These are phyloP conservation scores for Vespertilio murinus DNA, from an alignment of 2,797 vertebrate genomes.

Conservation along the genomic window DNA sequence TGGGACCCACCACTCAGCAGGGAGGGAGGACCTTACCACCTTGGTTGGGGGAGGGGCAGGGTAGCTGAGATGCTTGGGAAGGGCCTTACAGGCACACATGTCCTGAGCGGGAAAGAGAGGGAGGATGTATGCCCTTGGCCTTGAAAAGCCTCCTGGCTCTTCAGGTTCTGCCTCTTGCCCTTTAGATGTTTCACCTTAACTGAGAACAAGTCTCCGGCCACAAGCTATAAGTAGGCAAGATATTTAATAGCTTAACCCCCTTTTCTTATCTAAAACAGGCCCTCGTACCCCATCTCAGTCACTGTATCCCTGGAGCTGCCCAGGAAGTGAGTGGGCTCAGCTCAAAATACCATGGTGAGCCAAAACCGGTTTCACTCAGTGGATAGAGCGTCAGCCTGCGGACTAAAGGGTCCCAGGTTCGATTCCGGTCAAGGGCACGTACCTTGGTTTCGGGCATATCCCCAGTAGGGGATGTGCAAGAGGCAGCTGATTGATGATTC, in stretches of 20 bases:
- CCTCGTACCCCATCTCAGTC: not conserved
- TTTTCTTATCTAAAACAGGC: conserved; percentile 6
- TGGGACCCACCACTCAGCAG: not conserved
- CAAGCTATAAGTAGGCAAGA: not conserved
- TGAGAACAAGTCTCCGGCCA: not conserved
- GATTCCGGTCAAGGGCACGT: too few relatives aligned
- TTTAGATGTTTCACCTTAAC: not conserved
- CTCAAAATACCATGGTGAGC: too few relatives aligned
- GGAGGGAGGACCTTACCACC: not conserved
- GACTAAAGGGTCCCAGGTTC: too few relatives aligned
- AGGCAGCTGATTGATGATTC: too few relatives aligned
- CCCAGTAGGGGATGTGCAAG: too few relatives aligned
- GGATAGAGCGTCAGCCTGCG: too few relatives aligned
- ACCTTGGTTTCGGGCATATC: too few relatives aligned
- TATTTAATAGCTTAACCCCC: not conserved
- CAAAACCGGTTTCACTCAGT: too few relatives aligned
- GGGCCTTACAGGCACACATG: rapidly evolving
- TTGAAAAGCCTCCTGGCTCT: not conserved
- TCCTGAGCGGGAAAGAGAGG: not conserved
- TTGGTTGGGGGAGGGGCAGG: not conserved
- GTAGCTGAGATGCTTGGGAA: not conserved
- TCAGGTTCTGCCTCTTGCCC: not conserved
- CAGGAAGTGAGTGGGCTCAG: not conserved
- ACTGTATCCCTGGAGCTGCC: not conserved
- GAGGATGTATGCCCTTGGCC: not conserved